phyloP scores from a whole-genome alignment of 2,888 invertebrate species.

The Drosophila prolongata region DNA sequence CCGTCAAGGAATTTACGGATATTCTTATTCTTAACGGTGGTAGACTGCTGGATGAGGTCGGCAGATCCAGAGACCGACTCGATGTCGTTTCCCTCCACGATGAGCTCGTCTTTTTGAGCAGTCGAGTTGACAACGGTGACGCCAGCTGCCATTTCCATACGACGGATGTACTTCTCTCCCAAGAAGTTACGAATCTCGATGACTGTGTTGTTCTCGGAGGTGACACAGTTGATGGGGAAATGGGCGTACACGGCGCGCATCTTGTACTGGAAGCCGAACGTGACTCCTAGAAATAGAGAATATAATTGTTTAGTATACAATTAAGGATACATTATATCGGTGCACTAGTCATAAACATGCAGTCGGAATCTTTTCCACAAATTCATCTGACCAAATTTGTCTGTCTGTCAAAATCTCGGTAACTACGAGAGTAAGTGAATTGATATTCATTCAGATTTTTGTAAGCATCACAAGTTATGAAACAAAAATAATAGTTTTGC shows the following conservation, averaged over 20 bases:
- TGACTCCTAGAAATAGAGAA: too few species aligned
- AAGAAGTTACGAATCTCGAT: conserved; percentile 99
- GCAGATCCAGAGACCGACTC: conserved; percentile 99
- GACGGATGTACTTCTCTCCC: conserved; percentile 98
- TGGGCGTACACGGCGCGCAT: conserved; percentile 99
- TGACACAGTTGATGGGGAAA: conserved; percentile 99
- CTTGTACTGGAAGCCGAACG: conserved; percentile 98
- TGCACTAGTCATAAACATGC: too few species aligned
- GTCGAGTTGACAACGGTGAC: conserved; percentile 96
- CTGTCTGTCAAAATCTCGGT: too few species aligned
- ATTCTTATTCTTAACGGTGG: conserved; percentile 99
- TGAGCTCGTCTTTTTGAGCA: conserved; percentile 98
- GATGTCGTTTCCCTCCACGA: conserved; percentile 97
- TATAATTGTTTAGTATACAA: neutral
- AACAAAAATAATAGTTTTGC: too few species aligned
- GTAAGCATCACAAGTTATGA: too few species aligned
- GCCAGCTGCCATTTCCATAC: conserved; percentile 97
- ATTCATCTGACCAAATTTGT: too few species aligned
- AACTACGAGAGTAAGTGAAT: too few species aligned
- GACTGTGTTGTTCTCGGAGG: conserved; percentile 93
- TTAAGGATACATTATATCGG: too few species aligned
- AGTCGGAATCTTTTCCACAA: too few species aligned
- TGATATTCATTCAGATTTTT: too few species aligned
- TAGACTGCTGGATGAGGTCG: conserved; percentile 99
- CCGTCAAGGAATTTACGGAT: conserved; percentile 99